Evolutionary conservation across 2,113 vertebrate genomes (phyloP), one percentile per base, ranked within the genome.

Genomic region (Cynocephalus volans): DNA sequence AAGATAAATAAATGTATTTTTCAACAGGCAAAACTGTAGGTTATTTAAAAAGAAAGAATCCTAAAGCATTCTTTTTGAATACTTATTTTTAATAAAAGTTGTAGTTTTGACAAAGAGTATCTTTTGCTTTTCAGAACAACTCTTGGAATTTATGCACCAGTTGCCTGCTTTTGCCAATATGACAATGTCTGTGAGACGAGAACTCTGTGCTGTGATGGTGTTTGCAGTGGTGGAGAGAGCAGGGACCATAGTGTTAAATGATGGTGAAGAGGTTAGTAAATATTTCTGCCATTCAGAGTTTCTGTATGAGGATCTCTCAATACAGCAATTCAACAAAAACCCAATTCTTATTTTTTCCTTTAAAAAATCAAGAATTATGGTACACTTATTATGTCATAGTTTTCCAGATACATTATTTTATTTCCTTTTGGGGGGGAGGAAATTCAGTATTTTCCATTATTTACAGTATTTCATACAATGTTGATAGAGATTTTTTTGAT

Each of bases 131-230:
- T 92, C 99, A 99, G 99, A 99, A 98, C 99, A 99, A 99, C 99
- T 99, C 90, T 98, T 99, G 98, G 99, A 99, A 98, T 99, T 99
- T 98, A 99, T 99, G 99, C 99, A 99, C 98, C 99, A 99, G 87
- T 99, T 99, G 98, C 99, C 99, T 70, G 99, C 99, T 77, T 99
- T 99, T 96, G 99, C 99, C 96, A 99, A 99, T 98, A 99, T 99
- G 99, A 99, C 99, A 36, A 99, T 99, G 99, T 99, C 99, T 0
- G 99, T 99, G 97, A 98, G 99, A 97, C 99, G 99, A 96, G 99
- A 99, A 97, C 99, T 99, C 67, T 99, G 99, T 97, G 99, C 99
- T 6, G 99, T 99, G 95, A 99, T 99, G 99, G 99, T 99, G 64
- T 99, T 99, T 33, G 99, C 99, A 1, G 99, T 99, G 97, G 99